A percentile compares a stretch with the other conserved stretches of the same genome.
Conservation (phyloP, 2,888 invertebrate genomes). For the Spatulosminthurus flaviceps region DNA sequence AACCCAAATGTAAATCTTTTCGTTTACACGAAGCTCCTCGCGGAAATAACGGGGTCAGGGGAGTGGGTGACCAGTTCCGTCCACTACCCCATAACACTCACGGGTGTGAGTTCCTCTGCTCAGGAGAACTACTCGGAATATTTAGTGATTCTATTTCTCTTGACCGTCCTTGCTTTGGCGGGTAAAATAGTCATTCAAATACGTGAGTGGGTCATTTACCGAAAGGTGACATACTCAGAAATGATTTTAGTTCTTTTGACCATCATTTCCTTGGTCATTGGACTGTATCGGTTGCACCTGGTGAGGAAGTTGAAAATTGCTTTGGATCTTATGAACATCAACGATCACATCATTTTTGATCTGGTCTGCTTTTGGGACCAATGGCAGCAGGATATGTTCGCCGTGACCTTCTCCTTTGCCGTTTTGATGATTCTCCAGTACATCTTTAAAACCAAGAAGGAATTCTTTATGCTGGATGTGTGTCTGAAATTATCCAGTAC, state of each 20-base stretch:
- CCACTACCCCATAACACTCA: slow-evolving; percentile 8
- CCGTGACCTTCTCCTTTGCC: slow-evolving; percentile 33
- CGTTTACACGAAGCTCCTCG: slow-evolving; percentile 27
- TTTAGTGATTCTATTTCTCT: not conserved
- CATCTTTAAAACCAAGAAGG: slow-evolving; percentile 8
- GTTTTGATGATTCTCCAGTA: slow-evolving; percentile 26
- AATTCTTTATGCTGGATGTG: slow-evolving; percentile 36
- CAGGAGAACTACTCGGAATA: not conserved
- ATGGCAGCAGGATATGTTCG: slow-evolving; percentile 28
- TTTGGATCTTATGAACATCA: not conserved
- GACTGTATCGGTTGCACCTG: slow-evolving; percentile 1
- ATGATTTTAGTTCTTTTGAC: slow-evolving; percentile 23
- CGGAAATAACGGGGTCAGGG: slow-evolving; percentile 22
- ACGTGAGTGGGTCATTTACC: slow-evolving; percentile 11
- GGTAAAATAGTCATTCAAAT: slow-evolving; percentile 16
- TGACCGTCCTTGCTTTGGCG: not conserved
- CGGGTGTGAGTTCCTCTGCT: not conserved
- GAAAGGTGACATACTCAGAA: not conserved
- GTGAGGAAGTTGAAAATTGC: not conserved
- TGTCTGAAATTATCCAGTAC: not conserved
- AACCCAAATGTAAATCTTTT: slow-evolving; percentile 35
- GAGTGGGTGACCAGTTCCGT: slow-evolving; percentile 23
- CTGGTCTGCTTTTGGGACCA: slow-evolving; percentile 33
- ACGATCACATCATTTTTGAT: slow-evolving; percentile 31
- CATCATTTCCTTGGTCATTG: not conserved